Conservation (phyloP, 2,113 vertebrate species). For the Australoheros scitulus region DNA sequence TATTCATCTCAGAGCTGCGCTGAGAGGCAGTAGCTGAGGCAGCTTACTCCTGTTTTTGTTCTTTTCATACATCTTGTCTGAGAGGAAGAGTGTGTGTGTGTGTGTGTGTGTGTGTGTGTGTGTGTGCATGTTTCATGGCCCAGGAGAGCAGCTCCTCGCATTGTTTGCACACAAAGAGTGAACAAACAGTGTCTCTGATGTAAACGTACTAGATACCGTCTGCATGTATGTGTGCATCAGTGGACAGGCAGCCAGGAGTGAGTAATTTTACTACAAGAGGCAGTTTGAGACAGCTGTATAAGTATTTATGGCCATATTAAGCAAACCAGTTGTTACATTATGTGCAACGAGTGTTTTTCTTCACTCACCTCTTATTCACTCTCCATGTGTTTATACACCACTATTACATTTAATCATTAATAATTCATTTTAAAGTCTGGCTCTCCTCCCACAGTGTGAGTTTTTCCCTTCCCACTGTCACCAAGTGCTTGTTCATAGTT, state of each 20-base stretch:
- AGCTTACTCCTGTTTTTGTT: not conserved
- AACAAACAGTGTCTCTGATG: not conserved
- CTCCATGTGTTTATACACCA: not conserved
- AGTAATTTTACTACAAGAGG: no score
- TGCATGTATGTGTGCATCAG: not conserved
- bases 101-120: not conserved
- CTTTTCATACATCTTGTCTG: not conserved
- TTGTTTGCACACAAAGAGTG: conserved; percentile 19
- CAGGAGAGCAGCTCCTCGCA: not conserved
- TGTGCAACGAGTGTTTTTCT: not conserved
- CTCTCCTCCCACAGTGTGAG: not conserved
- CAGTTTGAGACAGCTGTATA: no score
- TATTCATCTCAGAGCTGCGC: not conserved
- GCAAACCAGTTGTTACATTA: not conserved
- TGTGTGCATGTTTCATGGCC: conserved; percentile 4
- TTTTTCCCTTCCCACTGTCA: no score
- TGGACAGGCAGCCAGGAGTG: no score
- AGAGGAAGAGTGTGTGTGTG: not conserved
- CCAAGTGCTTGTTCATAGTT: not conserved
- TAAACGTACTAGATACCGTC: not conserved
- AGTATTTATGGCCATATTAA: no score
- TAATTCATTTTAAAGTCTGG: not conserved
- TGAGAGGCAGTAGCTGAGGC: not conserved
- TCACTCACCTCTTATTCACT: not conserved
- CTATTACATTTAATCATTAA: not conserved